Evolutionary conservation across 2,113 vertebrate genomes (phyloP).

Genomic region (Megalops atlanticus): DNA sequence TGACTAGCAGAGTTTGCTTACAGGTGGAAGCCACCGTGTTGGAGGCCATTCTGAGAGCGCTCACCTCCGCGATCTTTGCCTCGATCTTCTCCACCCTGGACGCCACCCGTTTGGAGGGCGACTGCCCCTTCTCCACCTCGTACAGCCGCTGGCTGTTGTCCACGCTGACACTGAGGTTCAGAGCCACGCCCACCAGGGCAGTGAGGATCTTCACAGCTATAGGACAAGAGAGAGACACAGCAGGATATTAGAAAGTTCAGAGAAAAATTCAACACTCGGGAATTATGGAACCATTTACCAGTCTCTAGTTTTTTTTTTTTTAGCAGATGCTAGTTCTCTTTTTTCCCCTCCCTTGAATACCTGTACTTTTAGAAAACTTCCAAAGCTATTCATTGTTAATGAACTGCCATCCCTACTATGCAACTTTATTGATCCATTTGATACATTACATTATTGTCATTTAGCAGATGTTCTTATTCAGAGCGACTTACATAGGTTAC

Average conservation of each 20-base stretch:
- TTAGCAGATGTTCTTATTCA: too few relatives aligned
- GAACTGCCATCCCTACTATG: too few relatives aligned
- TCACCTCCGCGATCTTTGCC: slow-evolving; percentile 79
- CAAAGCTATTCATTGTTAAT: too few relatives aligned
- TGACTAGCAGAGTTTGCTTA: neutral
- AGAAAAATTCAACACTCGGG: neutral
- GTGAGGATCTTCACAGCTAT: slow-evolving; percentile 85
- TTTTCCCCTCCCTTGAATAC: too few relatives aligned
- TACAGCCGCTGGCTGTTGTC: slow-evolving; percentile 79
- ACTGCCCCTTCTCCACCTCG: slow-evolving; percentile 74
- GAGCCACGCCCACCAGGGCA: slow-evolving; percentile 71
- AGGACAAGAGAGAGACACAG: slow-evolving; percentile 11
- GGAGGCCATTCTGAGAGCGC: neutral
- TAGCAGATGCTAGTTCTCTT: too few relatives aligned
- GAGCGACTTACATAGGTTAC: too few relatives aligned
- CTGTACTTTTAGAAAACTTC: too few relatives aligned
- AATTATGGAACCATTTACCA: too few relatives aligned
- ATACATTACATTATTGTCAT: too few relatives aligned
- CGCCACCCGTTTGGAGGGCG: slow-evolving; percentile 61
- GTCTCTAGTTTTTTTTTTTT: too few relatives aligned
- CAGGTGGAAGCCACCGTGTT: neutral
- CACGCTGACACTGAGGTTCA: slow-evolving; percentile 75
- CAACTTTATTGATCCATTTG: too few relatives aligned
- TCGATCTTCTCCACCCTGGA: slow-evolving; percentile 75
- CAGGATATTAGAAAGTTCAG: neutral